These are phyloP conservation scores for Yponomeuta plumbellus DNA, from an alignment of 2,888 invertebrate genomes.

Conservation along the genomic window DNA sequence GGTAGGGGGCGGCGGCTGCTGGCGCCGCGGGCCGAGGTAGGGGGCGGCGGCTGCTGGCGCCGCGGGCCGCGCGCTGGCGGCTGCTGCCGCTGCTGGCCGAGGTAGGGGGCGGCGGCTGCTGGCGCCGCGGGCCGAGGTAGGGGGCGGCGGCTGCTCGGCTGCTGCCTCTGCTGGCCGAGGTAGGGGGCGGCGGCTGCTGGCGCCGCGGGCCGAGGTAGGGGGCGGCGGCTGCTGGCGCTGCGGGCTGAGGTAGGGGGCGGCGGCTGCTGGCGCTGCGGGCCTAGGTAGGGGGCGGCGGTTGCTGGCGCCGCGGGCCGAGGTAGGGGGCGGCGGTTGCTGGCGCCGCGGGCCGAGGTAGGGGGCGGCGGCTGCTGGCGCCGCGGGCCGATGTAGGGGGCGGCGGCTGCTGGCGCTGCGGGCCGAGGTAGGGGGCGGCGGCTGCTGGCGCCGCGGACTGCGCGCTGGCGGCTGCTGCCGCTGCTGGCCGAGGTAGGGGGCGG, in stretches of 20 bases:
- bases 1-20: too few species aligned
- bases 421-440: slow-evolving; percentile 87
- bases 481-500: slow-evolving; percentile 91
- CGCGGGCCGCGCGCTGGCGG: slow-evolving; percentile 90
- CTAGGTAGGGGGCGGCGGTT: slow-evolving; percentile 88
- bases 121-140: slow-evolving; percentile 84
- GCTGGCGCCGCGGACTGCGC: slow-evolving; percentile 90
- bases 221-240: too few species aligned
- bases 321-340: slow-evolving; percentile 39
- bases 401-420: slow-evolving; percentile 91
- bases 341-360: slow-evolving; percentile 80
- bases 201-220: neutral
- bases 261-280: slow-evolving; percentile 82
- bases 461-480: slow-evolving; percentile 89
- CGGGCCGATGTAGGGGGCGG: slow-evolving; percentile 80
- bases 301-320: slow-evolving; percentile 90
- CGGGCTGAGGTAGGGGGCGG: slow-evolving; percentile 49
- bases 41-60: slow-evolving; percentile 91
- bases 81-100: slow-evolving; percentile 86
- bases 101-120: too few species aligned
- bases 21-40: slow-evolving; percentile 92
- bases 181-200: too few species aligned
- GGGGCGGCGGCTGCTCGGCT: too few species aligned
- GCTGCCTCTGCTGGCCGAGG: too few species aligned
- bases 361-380: slow-evolving; percentile 84